Evolutionary conservation across 1,140 invertebrate genomes (phyloP), one percentile per base, ranked within the genome.

Genomic region (Trissolcus basalis): DNA sequence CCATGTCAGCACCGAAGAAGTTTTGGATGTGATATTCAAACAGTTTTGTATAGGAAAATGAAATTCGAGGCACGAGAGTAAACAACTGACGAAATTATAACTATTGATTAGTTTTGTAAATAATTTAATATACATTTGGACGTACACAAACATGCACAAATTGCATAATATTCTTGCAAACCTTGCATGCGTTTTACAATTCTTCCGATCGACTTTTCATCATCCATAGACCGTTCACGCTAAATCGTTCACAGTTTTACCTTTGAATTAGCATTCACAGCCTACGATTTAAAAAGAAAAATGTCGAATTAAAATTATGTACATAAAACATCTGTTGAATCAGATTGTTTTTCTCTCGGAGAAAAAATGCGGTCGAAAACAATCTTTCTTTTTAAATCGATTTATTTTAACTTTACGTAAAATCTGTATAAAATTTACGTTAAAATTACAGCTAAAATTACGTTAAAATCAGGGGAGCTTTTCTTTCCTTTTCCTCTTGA

Each of bases 31-130:
- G 43, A 93, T 97, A 74, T 96, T 97, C 83, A 92, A 89, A 87
- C 92, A 94, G 64, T 96, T 96, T 91, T 97, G 96, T 89, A 95
- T 97, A 85, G 95, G 95, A 65, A 97, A 96, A 91, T 97, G 12
- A 44, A 43, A n/a, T n/a, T n/a, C n/a, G n/a, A n/a, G n/a, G n/a
- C n/a, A n/a, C n/a, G n/a, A n/a, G n/a, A n/a, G n/a, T n/a, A n/a
- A n/a, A n/a, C n/a, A n/a, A n/a, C n/a, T n/a, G n/a, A n/a, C n/a
- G n/a, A n/a, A 27, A 27, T 27, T 27, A 3, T 3, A 27, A 27
- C 1, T 3, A 27, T 10, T 3, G 13, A 15, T 11, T 44, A 12
- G 5, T n/a, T 44, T 44, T 44, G 10, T 44, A 44, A 13, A 44
- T 12, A 44, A n/a, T 44, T 44, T 44, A 44, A 45, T 45, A 45